Conservation (phyloP, 2,113 vertebrate genomes). For the Crotalus horridus region DNA sequence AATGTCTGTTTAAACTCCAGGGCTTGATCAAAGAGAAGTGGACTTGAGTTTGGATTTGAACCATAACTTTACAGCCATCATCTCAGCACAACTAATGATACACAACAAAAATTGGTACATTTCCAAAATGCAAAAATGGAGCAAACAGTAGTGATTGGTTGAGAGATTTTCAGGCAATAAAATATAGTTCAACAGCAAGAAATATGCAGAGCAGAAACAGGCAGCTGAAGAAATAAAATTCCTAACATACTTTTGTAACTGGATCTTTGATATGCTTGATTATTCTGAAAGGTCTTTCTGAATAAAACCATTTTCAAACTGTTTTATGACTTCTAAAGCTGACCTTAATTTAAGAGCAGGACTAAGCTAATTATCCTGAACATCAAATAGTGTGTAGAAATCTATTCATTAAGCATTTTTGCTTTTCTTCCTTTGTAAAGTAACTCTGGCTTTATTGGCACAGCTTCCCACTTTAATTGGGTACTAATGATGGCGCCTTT, state of each 20-base stretch:
- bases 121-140: not conserved
- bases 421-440: constrained; percentile 51
- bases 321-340: constrained; percentile 43
- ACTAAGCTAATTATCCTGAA: constrained; percentile 76
- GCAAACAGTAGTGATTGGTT: not conserved
- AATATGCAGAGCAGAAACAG: not conserved
- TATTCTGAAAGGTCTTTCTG: constrained; percentile 39
- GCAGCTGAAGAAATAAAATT: not conserved
- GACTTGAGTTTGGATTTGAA: not conserved
- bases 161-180: not conserved
- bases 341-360: constrained; percentile 50
- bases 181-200: not conserved
- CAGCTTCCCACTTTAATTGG: constrained; percentile 67
- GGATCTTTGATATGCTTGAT: constrained; percentile 29
- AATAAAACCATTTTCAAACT: constrained; percentile 55
- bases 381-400: constrained; percentile 76
- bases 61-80: not conserved
- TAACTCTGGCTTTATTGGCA: constrained; percentile 59
- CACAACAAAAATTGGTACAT: not conserved
- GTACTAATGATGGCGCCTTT: constrained; percentile 65
- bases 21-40: not conserved
- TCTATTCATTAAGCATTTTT: constrained; percentile 63
- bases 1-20: not conserved
- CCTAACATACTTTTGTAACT: constrained; percentile 1
- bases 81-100: not conserved